These are phyloP conservation scores for Eulemur mongoz DNA, from an alignment of 2,797 vertebrate species.

Conservation along the genomic window DNA sequence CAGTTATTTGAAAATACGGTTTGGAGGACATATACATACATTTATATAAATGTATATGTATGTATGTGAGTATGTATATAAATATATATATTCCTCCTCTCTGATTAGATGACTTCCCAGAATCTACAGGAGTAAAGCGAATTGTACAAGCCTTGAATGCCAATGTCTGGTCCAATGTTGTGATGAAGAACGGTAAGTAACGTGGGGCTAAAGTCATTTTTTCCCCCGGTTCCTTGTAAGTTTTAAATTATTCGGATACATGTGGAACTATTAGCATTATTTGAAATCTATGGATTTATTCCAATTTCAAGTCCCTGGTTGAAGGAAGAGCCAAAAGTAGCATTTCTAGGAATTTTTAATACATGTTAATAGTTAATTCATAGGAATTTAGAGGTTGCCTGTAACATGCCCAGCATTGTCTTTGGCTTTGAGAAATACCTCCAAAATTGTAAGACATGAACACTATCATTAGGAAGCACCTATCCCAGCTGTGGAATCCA, in stretches of 20 bases:
- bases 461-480: background rate
- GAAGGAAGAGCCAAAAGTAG: slow-evolving; percentile 24
- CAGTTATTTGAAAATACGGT: background rate
- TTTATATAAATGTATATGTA: background rate
- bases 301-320: slow-evolving; percentile 1
- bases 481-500: background rate
- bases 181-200: slow-evolving; percentile 95
- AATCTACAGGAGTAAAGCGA: slow-evolving; percentile 96
- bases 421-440: slow-evolving; percentile 18
- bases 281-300: slow-evolving; percentile 7
- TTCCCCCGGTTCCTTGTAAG: background rate
- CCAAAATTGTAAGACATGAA: background rate
- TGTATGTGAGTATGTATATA: background rate
- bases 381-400: background rate
- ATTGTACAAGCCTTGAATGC: slow-evolving; percentile 98
- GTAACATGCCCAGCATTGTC: background rate
- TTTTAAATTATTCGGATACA: slow-evolving; percentile 50
- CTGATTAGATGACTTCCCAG: slow-evolving; percentile 95
- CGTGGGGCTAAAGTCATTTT: background rate
- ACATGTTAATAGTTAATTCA: slow-evolving; percentile 18
- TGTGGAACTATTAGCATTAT: background rate
- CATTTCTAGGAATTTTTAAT: slow-evolving; percentile 28
- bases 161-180: slow-evolving; percentile 96
- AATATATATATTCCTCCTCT: background rate
- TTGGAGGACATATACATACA: background rate